These are phyloP conservation scores for Ferdinandea cuprea DNA, from an alignment of 2,888 invertebrate genomes.

Conservation along the genomic window DNA sequence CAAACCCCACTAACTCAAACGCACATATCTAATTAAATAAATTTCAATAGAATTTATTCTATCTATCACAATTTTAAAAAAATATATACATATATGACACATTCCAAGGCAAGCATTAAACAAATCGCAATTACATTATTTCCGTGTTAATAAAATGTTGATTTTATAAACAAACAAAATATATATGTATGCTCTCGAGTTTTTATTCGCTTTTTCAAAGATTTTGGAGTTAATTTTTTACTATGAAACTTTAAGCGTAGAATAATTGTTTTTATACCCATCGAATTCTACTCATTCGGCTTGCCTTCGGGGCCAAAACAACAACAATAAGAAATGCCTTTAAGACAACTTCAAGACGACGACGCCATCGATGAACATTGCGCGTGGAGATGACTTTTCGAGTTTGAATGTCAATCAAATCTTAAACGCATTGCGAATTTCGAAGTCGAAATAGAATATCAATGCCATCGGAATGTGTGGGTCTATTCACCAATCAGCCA, in stretches of 20 bases:
- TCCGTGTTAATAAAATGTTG: constrained; percentile 52
- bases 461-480: constrained; percentile 9
- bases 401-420: constrained; percentile 27
- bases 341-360: constrained; percentile 1
- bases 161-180: constrained; percentile 46
- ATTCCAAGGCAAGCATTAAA: constrained; percentile 41
- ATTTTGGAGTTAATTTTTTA: too few relatives aligned
- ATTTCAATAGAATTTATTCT: constrained; percentile 11
- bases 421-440: constrained; percentile 9
- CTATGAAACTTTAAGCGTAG: not conserved
- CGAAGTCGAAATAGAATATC: constrained; percentile 26
- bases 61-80: constrained; percentile 9
- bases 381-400: constrained; percentile 14
- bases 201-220: too few relatives aligned
- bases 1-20: not conserved
- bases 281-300: too few relatives aligned
- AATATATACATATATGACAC: constrained; percentile 19
- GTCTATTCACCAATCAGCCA: constrained; percentile 10
- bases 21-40: not conserved
- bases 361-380: not conserved
- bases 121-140: constrained; percentile 16
- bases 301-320: not conserved
- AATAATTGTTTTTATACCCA: not conserved
- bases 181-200: not conserved
- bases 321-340: not conserved